Conservation (phyloP, 2,888 invertebrate species). For the Plagodis pulveraria region DNA sequence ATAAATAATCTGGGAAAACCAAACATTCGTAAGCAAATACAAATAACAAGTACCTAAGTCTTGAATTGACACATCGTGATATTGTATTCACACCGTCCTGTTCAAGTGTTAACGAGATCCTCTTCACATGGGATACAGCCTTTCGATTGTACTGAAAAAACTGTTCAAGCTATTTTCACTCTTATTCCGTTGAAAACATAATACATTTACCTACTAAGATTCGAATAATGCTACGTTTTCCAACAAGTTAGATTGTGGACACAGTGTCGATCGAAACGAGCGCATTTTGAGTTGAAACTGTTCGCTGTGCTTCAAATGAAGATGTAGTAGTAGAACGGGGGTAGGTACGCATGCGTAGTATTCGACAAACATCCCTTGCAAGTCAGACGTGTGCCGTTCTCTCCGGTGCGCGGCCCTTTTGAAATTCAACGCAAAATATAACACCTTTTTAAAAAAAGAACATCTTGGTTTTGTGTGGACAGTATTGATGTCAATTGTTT, state of each 20-base stretch:
- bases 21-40: neutral
- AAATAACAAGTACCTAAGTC: constrained; percentile 2
- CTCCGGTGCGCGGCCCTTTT: constrained; percentile 29
- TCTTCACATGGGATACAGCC: constrained; percentile 7
- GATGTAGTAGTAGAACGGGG: neutral
- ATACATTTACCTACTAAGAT: neutral
- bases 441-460: constrained; percentile 24
- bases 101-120: constrained; percentile 19
- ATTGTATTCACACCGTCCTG: constrained; percentile 6
- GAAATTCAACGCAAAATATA: neutral
- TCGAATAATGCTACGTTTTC: neutral
- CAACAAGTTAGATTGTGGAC: constrained; percentile 1
- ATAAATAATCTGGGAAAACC: neutral
- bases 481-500: constrained; percentile 30
- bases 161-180: constrained; percentile 8
- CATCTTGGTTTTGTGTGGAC: constrained; percentile 20
- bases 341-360: constrained; percentile 31
- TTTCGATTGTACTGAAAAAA: constrained; percentile 1
- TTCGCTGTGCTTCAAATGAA: constrained; percentile 2
- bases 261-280: constrained; percentile 10
- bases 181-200: neutral
- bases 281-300: neutral
- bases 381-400: constrained; percentile 31
- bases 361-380: constrained; percentile 26
- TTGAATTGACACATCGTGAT: neutral